Percentiles rank a stretch among this genome's conserved stretches.
phyloP scores from a whole-genome alignment of 2,113 vertebrate species.

The Halcyon malimbica region DNA sequence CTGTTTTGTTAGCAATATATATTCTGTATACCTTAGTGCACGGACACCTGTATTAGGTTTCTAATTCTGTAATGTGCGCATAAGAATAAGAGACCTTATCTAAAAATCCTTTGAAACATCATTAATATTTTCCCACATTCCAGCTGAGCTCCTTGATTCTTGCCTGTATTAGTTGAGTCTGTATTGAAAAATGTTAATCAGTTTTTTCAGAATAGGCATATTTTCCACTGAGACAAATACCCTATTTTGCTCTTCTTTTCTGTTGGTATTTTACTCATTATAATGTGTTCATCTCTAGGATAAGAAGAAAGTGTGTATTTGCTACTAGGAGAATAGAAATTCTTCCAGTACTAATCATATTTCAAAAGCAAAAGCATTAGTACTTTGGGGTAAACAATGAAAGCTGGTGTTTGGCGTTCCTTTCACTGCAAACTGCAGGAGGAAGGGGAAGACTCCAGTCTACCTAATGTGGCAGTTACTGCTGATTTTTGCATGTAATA shows the following conservation, averaged over 20 bases:
- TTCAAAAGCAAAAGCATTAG: slow-evolving; percentile 16
- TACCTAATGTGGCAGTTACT: slow-evolving; percentile 1
- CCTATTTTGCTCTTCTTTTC: neutral
- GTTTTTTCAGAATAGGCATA: neutral
- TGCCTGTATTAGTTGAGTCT: neutral
- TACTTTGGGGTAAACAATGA: neutral
- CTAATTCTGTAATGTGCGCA: neutral
- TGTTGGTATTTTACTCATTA: neutral
- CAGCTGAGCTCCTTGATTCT: neutral
- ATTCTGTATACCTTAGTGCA: neutral
- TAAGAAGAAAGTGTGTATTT: neutral
- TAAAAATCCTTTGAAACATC: slow-evolving; percentile 20
- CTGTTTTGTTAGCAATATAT: neutral
- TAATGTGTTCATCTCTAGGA: neutral
- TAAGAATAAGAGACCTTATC: neutral
- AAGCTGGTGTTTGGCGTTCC: neutral
- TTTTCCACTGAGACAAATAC: neutral
- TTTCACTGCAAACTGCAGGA: slow-evolving; percentile 17
- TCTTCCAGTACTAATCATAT: slow-evolving; percentile 30
- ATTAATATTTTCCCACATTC: neutral
- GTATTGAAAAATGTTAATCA: neutral
- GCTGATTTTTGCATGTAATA: slow-evolving; percentile 2
- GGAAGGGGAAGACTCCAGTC: neutral
- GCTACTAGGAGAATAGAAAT: slow-evolving; percentile 12
- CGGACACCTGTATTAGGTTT: neutral